Conservation (phyloP, 2,888 invertebrate genomes). For the Protophormia terraenovae region DNA sequence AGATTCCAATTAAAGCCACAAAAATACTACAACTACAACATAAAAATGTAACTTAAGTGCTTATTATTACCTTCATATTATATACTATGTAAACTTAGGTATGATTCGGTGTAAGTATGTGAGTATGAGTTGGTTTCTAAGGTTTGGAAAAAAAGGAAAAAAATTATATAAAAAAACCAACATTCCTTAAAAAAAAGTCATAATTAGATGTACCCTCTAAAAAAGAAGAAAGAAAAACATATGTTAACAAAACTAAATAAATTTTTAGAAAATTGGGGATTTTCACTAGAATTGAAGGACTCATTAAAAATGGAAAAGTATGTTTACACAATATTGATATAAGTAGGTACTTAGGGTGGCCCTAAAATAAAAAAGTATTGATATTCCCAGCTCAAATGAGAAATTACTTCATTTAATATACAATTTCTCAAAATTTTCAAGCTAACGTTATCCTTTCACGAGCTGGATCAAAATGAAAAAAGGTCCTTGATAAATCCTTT, state of each 20-base stretch:
- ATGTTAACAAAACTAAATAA: constrained; percentile 13
- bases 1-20: constrained; percentile 52
- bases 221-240: no score
- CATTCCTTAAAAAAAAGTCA: not conserved
- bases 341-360: no score
- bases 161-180: not conserved
- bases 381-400: no score
- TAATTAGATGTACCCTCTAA: constrained; percentile 28
- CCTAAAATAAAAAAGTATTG: no score
- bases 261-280: not conserved
- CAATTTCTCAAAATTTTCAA: no score
- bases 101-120: not conserved
- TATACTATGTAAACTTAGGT: not conserved
- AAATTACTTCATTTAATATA: no score
- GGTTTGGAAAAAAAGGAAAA: not conserved
- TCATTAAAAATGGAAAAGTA: not conserved
- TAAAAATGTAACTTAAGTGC: constrained; percentile 31
- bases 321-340: no score
- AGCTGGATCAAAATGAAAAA: no score
- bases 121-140: not conserved
- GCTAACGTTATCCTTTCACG: no score
- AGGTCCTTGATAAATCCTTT: no score
- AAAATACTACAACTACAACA: constrained; percentile 29
- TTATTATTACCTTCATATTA: constrained; percentile 50
- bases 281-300: not conserved